Evolutionary conservation across 2,888 invertebrate species (phyloP).

Genomic region (Oligia strigilis): DNA sequence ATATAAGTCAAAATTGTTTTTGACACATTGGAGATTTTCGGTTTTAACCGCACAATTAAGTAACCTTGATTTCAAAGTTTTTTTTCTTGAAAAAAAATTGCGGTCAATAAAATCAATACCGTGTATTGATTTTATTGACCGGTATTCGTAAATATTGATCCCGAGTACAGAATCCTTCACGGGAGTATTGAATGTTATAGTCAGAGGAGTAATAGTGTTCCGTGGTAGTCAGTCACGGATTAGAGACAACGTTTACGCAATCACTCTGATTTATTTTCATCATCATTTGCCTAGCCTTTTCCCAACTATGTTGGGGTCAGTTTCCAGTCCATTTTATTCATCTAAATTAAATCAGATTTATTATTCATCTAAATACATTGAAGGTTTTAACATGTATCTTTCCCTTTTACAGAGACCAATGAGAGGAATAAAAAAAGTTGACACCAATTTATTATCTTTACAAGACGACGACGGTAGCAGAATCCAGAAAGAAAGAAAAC

Average conservation of each 20-base stretch:
- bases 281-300: too few species aligned
- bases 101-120: neutral
- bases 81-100: neutral
- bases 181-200: neutral
- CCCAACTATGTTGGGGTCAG: too few species aligned
- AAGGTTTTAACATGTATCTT: neutral
- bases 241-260: neutral
- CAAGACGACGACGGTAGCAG: neutral
- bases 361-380: too few species aligned
- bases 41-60: neutral
- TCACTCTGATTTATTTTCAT: neutral
- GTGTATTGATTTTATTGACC: too few species aligned
- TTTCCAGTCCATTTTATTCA: too few species aligned
- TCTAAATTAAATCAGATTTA: too few species aligned
- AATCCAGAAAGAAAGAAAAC: constrained; percentile 1
- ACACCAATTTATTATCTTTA: neutral
- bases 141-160: neutral
- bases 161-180: too few species aligned
- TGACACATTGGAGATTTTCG: neutral
- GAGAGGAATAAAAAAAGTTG: neutral
- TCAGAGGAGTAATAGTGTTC: too few species aligned
- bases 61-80: neutral
- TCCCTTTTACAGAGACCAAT: constrained; percentile 38
- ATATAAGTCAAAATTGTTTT: neutral
- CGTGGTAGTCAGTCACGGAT: neutral